Evolutionary conservation across 2,888 invertebrate genomes (phyloP).

Genomic region (Rhopalosiphum nymphaeae): DNA sequence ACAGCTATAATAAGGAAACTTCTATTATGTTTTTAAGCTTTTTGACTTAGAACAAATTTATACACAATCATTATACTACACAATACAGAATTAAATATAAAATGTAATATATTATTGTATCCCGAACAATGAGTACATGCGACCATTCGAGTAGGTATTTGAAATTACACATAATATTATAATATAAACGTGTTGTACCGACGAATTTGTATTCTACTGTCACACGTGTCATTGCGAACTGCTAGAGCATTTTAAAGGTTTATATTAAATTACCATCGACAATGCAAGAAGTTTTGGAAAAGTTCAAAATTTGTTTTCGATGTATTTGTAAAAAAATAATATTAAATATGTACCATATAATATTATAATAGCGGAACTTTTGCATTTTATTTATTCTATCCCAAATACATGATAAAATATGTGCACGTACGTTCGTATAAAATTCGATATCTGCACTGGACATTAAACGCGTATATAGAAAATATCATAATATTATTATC

Average conservation of each 20-base stretch:
- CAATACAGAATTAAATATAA: no score
- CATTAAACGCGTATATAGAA: not conserved
- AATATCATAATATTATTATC: not conserved
- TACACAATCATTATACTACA: no score
- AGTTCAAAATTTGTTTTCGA: not conserved
- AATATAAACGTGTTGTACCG: not conserved
- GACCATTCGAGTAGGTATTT: no score
- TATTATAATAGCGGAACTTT: not conserved
- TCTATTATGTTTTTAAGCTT: no score
- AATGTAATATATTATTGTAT: no score
- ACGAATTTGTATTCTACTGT: not conserved
- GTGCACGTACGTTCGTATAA: not conserved
- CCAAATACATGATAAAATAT: not conserved
- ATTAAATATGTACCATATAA: not conserved
- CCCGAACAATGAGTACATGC: no score
- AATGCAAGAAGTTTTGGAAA: not conserved
- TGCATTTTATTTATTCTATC: not conserved
- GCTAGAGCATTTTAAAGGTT: not conserved
- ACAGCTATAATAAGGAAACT: no score
- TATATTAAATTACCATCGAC: slow-evolving; percentile 8
- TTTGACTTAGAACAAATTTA: no score
- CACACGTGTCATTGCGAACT: not conserved
- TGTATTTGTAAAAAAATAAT: not conserved
- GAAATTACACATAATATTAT: no score
- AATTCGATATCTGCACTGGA: not conserved